A percentile compares a stretch with the other conserved stretches of the same genome.
These are phyloP conservation scores for Distichodus sexfasciatus DNA, from an alignment of 2,797 vertebrate species.

Conservation along the genomic window DNA sequence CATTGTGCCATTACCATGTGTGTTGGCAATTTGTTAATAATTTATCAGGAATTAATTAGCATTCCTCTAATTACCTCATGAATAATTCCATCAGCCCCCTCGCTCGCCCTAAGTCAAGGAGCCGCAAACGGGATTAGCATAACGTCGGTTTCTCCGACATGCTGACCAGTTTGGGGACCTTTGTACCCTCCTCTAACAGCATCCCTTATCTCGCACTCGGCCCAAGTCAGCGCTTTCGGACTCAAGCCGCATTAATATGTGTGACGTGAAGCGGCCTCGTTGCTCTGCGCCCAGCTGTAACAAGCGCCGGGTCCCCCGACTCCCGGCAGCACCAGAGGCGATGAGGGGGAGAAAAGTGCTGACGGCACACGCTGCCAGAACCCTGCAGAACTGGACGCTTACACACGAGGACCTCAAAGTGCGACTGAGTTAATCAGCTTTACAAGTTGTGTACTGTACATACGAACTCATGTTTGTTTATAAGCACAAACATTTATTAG, in stretches of 20 bases:
- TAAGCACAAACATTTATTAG: background rate
- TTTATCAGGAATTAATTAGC: slow-evolving; percentile 47
- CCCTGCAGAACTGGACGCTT: background rate
- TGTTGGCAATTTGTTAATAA: slow-evolving; percentile 49
- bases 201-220: background rate
- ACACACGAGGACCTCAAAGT: slow-evolving; percentile 12
- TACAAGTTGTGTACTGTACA: background rate
- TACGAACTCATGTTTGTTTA: background rate
- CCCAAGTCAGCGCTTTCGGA: slow-evolving; percentile 25
- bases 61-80: slow-evolving; percentile 37
- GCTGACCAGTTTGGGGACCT: slow-evolving; percentile 11
- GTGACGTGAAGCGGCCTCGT: slow-evolving; percentile 1
- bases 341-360: slow-evolving; percentile 40
- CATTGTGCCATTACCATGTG: slow-evolving; percentile 25
- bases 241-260: slow-evolving; percentile 22
- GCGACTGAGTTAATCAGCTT: slow-evolving; percentile 10
- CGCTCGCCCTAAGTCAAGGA: slow-evolving; percentile 6
- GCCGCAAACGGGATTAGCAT: slow-evolving; percentile 38
- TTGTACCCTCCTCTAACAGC: background rate
- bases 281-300: slow-evolving; percentile 31
- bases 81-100: slow-evolving; percentile 34
- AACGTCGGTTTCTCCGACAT: background rate
- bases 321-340: slow-evolving; percentile 25
- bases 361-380: slow-evolving; percentile 22
- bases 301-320: slow-evolving; percentile 10